Percentiles rank a stretch among this genome's conserved stretches.
Evolutionary conservation across 2,888 invertebrate genomes (phyloP).

Genomic region (Drosophila atroscutellata): DNA sequence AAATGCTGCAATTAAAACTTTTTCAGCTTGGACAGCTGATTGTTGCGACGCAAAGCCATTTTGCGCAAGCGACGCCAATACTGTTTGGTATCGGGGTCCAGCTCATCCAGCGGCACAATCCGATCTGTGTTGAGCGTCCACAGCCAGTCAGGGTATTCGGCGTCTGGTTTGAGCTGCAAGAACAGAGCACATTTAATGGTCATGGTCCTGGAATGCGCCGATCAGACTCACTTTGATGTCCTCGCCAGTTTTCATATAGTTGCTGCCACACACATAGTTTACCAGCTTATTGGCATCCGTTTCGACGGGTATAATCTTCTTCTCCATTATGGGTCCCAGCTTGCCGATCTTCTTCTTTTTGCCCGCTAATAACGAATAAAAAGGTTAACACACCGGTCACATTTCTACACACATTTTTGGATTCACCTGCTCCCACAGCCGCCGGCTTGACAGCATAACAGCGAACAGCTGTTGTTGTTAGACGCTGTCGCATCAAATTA

Average conservation of each 20-base stretch:
- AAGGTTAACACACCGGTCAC: not conserved
- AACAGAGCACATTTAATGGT: not conserved
- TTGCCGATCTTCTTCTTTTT: slow-evolving; percentile 89
- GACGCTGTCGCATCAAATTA: slow-evolving; percentile 46
- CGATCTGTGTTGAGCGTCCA: slow-evolving; percentile 90
- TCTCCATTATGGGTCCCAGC: slow-evolving; percentile 88
- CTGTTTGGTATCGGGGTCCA: slow-evolving; percentile 91
- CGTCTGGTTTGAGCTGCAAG: slow-evolving; percentile 88
- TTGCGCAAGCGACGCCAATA: slow-evolving; percentile 93
- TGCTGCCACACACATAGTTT: slow-evolving; percentile 93
- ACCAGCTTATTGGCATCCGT: slow-evolving; percentile 92
- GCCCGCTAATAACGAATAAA: slow-evolving; percentile 21
- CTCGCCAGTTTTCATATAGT: slow-evolving; percentile 91
- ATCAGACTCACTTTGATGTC: slow-evolving; percentile 88
- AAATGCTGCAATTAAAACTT: slow-evolving; percentile 86
- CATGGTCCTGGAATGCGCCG: not conserved
- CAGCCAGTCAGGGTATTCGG: slow-evolving; percentile 96
- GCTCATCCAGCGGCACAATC: slow-evolving; percentile 88
- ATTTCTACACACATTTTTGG: not conserved
- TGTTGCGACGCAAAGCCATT: slow-evolving; percentile 88
- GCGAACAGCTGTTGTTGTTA: slow-evolving; percentile 42
- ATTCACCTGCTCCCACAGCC: slow-evolving; percentile 64
- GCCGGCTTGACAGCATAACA: slow-evolving; percentile 68
- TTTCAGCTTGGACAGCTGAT: slow-evolving; percentile 87
- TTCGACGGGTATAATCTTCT: slow-evolving; percentile 92